Evolutionary conservation across 2,888 invertebrate genomes (phyloP), one percentile per base, ranked within the genome.

Genomic region (Tridacna crocea): DNA sequence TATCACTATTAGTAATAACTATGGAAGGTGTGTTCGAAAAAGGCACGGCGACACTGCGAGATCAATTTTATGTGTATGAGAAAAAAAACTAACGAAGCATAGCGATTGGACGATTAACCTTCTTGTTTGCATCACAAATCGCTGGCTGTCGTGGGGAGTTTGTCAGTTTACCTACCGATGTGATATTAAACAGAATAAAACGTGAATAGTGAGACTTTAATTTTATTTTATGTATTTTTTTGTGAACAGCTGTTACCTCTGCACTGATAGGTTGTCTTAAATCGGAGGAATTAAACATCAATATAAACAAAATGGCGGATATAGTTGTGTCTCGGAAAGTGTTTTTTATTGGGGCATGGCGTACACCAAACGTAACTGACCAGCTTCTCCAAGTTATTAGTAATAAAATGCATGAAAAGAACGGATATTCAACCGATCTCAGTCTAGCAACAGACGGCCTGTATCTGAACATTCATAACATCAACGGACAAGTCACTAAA

Each of bases 261-360:
- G 26, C n/a, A 1, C 22, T 10, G 1, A 4, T 22, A 13, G 19
- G 61, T 2, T 10, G 6, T 61, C 22, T 24, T 4, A 13, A 61
- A 22, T 22, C 47, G 48, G 70, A 70, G 24, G 70, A 6, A 51
- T 22, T 66, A 66, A 46, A 46, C 19, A 66, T 66, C 51, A n/a
- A 48, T 24, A 22, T 61, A n/a, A 4, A 24, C 10, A 81, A 36
- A 19, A 82, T 80, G 80, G 78, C 70, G 17, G 79, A 77, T 24
- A 19, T 68, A 58, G 66, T 51, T 19, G 72, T 80, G 24, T 75
- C 81, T 11, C 87, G 86, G 72, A 83, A 80, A 55, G 85, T 82
- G 36, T 85, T 82, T 68, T 88, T 86, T 73, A 77, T 89, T 13
- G 90, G 89, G 11, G 80, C 82, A 3, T 91, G 89, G 89, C 78